Evolutionary conservation across 2,888 invertebrate genomes (phyloP), one percentile per base, ranked within the genome.

Genomic region (Sphaerophoria taeniata): DNA sequence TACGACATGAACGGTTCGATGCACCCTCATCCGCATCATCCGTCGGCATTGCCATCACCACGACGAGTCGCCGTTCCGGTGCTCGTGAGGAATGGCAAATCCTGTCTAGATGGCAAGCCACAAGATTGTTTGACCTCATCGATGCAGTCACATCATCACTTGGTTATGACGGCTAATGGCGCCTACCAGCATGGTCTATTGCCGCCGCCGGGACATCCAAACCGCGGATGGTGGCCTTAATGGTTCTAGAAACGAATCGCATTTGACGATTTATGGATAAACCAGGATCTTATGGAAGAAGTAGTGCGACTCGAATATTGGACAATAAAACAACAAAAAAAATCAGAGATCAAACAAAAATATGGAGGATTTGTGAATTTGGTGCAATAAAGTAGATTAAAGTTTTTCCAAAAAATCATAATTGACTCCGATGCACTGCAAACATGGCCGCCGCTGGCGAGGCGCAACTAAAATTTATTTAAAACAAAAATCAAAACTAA

Each of bases 31-130:
- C 90, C 90, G 7, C 90, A 91, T 85, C 91, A 91, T 85, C 90
- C 91, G 12, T 94, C 94, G 70, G 94, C 94, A 0, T 90, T 96
- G 89, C 95, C 96, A 55, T 97, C 98, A 0, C 98, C 98, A 0
- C 93, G 98, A 36, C 94, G 98, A 24, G 98, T 98, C 0, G 98
- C 98, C 0, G 98, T 98, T 0, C 98, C 98, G 0, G 98, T 99
- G 0, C 92, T 99, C 69, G 98, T 99, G 4, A 95, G 98, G 75
- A 98, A 99, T 89, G 99, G 98, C 0, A 97, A 98, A 90, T 98
- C 98, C 0, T 98, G 98, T 89, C 92, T 96, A 7, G 94, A 94
- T 70, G 93, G 90, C 47, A 88, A 89, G 47, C 92, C 94, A 2
- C 94, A 93, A 60, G 94, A 94, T 0, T 90, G 92, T 34, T 93